These are phyloP conservation scores for Nannobrachium achirus DNA, from an alignment of 2,113 vertebrate species.

Conservation along the genomic window DNA sequence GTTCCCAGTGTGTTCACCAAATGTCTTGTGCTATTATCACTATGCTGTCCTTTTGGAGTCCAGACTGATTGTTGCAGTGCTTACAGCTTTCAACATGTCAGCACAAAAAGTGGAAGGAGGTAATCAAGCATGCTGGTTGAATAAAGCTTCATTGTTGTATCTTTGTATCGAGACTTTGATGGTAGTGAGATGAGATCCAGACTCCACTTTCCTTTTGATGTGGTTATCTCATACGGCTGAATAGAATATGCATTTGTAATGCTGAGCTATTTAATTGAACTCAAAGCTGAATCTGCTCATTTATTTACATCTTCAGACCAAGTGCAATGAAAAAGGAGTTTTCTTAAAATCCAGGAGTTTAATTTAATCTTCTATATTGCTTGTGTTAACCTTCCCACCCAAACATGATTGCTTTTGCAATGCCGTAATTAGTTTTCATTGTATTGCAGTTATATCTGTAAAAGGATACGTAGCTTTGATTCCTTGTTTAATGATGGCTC, in stretches of 20 bases:
- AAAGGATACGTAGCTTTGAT: neutral
- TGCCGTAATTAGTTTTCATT: constrained; percentile 39
- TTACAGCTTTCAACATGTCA: constrained; percentile 32
- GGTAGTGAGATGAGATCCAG: constrained; percentile 16
- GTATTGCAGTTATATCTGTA: constrained; percentile 17
- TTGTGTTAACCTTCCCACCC: constrained; percentile 39
- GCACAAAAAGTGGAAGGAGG: constrained; percentile 6
- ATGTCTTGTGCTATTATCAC: constrained; percentile 27
- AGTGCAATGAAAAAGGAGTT: neutral
- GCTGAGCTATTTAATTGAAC: constrained; percentile 1
- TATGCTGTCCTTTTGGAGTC: neutral
- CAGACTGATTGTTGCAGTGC: constrained; percentile 30
- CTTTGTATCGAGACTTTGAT: constrained; percentile 10
- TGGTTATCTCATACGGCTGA: constrained; percentile 3
- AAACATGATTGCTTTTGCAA: constrained; percentile 41
- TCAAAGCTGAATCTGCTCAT: constrained; percentile 1
- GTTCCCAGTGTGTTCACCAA: too few species aligned
- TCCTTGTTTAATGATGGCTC: constrained; percentile 30
- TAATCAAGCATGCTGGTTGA: constrained; percentile 46
- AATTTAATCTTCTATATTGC: constrained; percentile 23
- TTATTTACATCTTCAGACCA: neutral
- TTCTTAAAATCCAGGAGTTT: neutral
- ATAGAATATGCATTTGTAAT: neutral
- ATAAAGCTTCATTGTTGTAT: constrained; percentile 24
- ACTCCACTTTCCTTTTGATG: constrained; percentile 4